phyloP scores from a whole-genome alignment of 1,140 invertebrate species.

The Phocides pigmalion region DNA sequence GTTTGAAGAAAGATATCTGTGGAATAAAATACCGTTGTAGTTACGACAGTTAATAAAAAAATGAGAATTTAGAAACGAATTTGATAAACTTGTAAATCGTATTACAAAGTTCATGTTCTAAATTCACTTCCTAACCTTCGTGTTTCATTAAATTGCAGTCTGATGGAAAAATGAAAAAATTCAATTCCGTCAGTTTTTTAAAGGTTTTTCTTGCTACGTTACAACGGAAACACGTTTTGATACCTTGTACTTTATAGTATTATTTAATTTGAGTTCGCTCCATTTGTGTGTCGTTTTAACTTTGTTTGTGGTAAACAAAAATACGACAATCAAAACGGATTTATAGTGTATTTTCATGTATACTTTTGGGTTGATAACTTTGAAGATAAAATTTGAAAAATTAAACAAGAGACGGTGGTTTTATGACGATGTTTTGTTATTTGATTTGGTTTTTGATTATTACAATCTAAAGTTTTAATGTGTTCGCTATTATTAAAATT shows the following conservation, averaged over 20 bases:
- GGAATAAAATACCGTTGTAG: too few relatives aligned
- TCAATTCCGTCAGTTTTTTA: conserved; percentile 31
- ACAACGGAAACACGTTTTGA: conserved; percentile 30
- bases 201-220: conserved; percentile 28
- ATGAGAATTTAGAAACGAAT: conserved; percentile 9
- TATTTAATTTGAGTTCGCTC: background rate
- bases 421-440: too few relatives aligned
- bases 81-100: conserved; percentile 21
- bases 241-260: conserved; percentile 5
- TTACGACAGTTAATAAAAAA: too few relatives aligned
- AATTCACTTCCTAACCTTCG: conserved; percentile 33
- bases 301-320: background rate
- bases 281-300: conserved; percentile 1
- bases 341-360: too few relatives aligned
- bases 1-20: too few relatives aligned
- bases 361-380: too few relatives aligned
- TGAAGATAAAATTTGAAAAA: too few relatives aligned
- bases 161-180: conserved; percentile 35
- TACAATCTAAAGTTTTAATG: too few relatives aligned
- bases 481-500: too few relatives aligned
- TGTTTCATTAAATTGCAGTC: conserved; percentile 43
- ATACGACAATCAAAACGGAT: too few relatives aligned
- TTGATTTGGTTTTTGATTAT: too few relatives aligned
- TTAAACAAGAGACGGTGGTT: too few relatives aligned
- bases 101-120: conserved; percentile 29